A percentile compares a stretch with the other conserved stretches of the same genome.
Evolutionary conservation across 1,140 invertebrate genomes (phyloP).

Genomic region (Aricia agestis): DNA sequence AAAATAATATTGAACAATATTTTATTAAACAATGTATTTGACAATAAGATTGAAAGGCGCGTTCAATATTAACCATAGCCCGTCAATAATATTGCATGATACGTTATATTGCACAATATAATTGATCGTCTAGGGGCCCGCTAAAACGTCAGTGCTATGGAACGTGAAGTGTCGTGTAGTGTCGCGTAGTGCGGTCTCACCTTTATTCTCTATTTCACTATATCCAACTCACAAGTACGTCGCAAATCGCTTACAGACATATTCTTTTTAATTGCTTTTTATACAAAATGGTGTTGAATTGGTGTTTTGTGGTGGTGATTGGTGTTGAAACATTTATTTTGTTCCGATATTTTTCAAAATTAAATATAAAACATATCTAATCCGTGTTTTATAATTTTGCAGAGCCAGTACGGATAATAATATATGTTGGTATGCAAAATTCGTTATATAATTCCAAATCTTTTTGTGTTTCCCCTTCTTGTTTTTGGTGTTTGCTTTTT

Average conservation of each 20-base stretch:
- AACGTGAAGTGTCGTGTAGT: no score
- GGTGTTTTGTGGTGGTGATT: no score
- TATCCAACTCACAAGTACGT: neutral
- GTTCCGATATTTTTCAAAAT: neutral
- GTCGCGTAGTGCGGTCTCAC: neutral
- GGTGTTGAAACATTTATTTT: neutral
- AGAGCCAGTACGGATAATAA: constrained; percentile 62
- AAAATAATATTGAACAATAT: no score
- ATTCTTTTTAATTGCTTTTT: neutral
- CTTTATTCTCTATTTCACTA: neutral
- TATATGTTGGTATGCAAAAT: constrained; percentile 20
- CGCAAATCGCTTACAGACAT: neutral
- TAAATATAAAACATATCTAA: constrained; percentile 5
- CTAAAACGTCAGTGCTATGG: no score
- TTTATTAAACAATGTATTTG: no score
- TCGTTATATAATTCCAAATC: neutral
- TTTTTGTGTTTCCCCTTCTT: neutral
- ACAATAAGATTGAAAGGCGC: no score
- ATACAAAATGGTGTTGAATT: constrained; percentile 13
- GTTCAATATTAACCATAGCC: no score
- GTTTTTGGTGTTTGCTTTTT: constrained; percentile 1
- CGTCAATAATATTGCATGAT: no score
- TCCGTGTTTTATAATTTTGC: constrained; percentile 45
- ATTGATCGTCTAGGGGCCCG: no score
- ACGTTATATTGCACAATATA: no score